A percentile compares a stretch with the other conserved stretches of the same genome.
These are phyloP conservation scores for Leucoma salicis DNA, from an alignment of 2,888 invertebrate genomes.

Conservation along the genomic window DNA sequence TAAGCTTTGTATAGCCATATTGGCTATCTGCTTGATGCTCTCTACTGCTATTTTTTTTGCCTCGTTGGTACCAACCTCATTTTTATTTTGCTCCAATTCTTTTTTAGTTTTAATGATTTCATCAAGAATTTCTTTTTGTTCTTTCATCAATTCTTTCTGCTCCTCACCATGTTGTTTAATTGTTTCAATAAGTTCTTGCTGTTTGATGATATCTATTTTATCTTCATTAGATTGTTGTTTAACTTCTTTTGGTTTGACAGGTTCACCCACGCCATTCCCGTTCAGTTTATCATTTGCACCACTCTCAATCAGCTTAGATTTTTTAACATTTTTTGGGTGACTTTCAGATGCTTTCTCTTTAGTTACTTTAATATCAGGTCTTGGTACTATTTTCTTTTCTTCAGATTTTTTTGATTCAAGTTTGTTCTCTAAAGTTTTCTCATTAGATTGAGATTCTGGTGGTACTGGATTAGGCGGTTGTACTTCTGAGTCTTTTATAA, in stretches of 20 bases:
- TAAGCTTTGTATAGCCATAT: conserved; percentile 71
- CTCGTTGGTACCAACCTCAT: conserved; percentile 62
- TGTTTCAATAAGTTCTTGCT: conserved; percentile 82
- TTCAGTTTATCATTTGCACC: conserved; percentile 33
- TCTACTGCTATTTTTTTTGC: conserved; percentile 77
- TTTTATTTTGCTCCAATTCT: conserved; percentile 73
- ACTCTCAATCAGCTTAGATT: conserved; percentile 46
- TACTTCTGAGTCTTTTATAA: conserved; percentile 62
- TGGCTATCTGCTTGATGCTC: conserved; percentile 76
- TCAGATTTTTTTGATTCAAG: conserved; percentile 38
- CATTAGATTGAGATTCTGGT: conserved; percentile 67
- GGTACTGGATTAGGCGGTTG: conserved; percentile 74
- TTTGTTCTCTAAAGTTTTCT: conserved; percentile 53
- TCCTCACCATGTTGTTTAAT: conserved; percentile 86
- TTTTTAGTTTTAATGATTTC: conserved; percentile 82
- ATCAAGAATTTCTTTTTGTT: conserved; percentile 84
- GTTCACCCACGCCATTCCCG: conserved; percentile 9
- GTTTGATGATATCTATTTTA: conserved; percentile 55
- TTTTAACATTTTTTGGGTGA: conserved; percentile 62
- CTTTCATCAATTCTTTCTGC: conserved; percentile 85
- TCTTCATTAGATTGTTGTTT: conserved; percentile 32
- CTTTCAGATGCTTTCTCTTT: conserved; percentile 49
- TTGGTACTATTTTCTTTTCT: conserved; percentile 56
- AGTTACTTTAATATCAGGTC: conserved; percentile 42
- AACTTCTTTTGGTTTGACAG: conserved; percentile 26